Percentiles rank a stretch among this genome's conserved stretches.
Evolutionary conservation across 2,797 vertebrate genomes (phyloP).

Genomic region (Trichosurus vulpecula): DNA sequence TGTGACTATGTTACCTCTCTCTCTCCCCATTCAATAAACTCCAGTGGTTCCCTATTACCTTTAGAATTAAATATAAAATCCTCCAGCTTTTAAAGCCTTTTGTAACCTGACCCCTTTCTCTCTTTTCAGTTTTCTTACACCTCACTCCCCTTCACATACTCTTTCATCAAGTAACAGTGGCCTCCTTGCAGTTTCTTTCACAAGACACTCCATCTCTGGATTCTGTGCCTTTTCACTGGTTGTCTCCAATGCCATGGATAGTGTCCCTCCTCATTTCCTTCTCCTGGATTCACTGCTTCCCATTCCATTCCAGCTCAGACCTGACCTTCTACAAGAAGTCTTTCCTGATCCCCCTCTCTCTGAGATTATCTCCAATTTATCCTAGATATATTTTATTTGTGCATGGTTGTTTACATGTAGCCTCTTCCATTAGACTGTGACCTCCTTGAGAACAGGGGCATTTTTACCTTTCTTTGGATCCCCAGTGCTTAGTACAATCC

Average conservation of each 20-base stretch:
- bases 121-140: neutral
- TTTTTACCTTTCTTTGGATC: neutral
- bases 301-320: neutral
- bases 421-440: neutral
- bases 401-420: neutral
- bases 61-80: too few relatives aligned
- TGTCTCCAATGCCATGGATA: neutral
- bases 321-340: neutral
- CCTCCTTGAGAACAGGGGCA: neutral
- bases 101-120: neutral
- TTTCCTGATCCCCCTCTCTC: neutral
- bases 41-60: too few relatives aligned
- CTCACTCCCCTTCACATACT: neutral
- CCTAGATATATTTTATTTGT: neutral
- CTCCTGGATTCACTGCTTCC: neutral
- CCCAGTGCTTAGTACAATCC: neutral
- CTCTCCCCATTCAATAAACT: too few relatives aligned
- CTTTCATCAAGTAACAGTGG: neutral
- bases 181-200: too few relatives aligned
- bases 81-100: too few relatives aligned
- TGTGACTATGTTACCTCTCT: neutral
- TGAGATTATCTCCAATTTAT: neutral
- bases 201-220: too few relatives aligned
- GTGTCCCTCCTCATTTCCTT: neutral
- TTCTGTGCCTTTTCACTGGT: too few relatives aligned